These are phyloP conservation scores for Ferrisia virgata DNA, from an alignment of 2,888 invertebrate genomes.

Conservation along the genomic window DNA sequence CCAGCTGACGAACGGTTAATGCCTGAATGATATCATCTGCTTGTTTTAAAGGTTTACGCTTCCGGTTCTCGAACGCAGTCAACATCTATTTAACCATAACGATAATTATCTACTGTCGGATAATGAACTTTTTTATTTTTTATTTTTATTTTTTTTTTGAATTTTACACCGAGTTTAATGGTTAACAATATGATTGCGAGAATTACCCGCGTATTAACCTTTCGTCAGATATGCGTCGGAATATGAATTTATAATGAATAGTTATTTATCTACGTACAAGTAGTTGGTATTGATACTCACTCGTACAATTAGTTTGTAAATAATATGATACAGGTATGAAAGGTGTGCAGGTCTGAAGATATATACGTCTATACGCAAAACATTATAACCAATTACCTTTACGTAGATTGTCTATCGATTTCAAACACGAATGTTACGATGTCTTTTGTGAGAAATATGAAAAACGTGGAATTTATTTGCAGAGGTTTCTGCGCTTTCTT, in stretches of 20 bases:
- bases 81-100: conserved; percentile 34
- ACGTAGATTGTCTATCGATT: background rate
- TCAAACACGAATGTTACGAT: conserved; percentile 9
- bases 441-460: background rate
- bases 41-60: conserved; percentile 28
- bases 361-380: background rate
- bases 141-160: background rate
- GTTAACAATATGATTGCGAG: background rate
- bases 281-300: no score
- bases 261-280: no score
- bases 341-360: background rate
- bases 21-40: conserved; percentile 31
- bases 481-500: background rate
- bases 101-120: conserved; percentile 27
- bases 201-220: background rate
- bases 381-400: background rate
- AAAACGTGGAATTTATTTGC: background rate
- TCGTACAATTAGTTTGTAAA: background rate
- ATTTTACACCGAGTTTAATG: background rate
- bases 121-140: conserved; percentile 32
- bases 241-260: no score
- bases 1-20: conserved; percentile 31
- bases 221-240: background rate
- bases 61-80: conserved; percentile 21
- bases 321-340: background rate